phyloP scores from a whole-genome alignment of 2,888 invertebrate species.

The Euproctis similis region DNA sequence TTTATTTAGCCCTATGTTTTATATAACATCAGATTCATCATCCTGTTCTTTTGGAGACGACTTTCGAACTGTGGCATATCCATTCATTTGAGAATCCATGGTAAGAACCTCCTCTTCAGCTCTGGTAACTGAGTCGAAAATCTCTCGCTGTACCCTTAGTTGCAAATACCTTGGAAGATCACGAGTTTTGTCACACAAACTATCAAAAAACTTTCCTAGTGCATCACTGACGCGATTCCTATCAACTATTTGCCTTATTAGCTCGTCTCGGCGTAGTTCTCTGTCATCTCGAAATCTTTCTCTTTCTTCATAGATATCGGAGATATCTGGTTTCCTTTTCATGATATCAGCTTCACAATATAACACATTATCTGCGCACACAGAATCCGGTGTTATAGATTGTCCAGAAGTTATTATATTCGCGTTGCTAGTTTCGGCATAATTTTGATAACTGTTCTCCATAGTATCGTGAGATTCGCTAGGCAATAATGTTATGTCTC shows the following conservation, averaged over 20 bases:
- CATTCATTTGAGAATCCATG: constrained; percentile 6
- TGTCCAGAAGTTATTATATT: background rate
- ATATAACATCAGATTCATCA: too few species aligned
- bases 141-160: constrained; percentile 28
- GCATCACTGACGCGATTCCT: constrained; percentile 14
- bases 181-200: constrained; percentile 28
- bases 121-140: constrained; percentile 21
- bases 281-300: constrained; percentile 11
- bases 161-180: constrained; percentile 28
- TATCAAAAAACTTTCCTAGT: constrained; percentile 22
- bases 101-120: constrained; percentile 25
- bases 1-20: too few species aligned
- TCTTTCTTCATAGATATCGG: constrained; percentile 1
- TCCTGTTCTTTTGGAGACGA: constrained; percentile 6
- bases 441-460: background rate
- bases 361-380: background rate
- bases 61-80: constrained; percentile 5
- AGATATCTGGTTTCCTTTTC: background rate
- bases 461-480: background rate
- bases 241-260: constrained; percentile 9
- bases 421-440: background rate
- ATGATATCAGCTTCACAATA: background rate
- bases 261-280: constrained; percentile 11
- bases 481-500: background rate
- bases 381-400: background rate